Evolutionary conservation across 2,797 vertebrate species (phyloP).

Genomic region (Enteromius anoplus): DNA sequence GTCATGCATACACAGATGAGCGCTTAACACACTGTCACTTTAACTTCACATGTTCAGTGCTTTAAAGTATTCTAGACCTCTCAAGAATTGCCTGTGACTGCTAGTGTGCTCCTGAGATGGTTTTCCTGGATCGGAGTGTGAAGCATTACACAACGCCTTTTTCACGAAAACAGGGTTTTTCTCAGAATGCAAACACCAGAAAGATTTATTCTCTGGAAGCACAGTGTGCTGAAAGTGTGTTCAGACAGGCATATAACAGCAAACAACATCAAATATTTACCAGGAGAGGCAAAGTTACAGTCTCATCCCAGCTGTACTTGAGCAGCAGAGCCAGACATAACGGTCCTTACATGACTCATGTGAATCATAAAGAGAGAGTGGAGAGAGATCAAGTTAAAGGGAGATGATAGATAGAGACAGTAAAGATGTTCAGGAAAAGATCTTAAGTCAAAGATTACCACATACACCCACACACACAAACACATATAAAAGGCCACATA

Average conservation of each 20-base stretch:
- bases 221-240: conserved; percentile 2
- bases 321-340: conserved; percentile 15
- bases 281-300: neutral
- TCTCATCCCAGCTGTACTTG: conserved; percentile 24
- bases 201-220: conserved; percentile 12
- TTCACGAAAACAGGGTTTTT: neutral
- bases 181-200: neutral
- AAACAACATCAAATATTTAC: conserved; percentile 27
- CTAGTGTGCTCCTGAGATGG: neutral
- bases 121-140: neutral
- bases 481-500: neutral
- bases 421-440: conserved; percentile 16
- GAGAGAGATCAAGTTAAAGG: conserved; percentile 3
- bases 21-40: conserved; percentile 35
- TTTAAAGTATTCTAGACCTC: conserved; percentile 8
- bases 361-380: conserved; percentile 2
- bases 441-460: conserved; percentile 1
- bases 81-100: neutral
- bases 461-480: neutral
- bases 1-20: conserved; percentile 22
- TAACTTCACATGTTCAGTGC: conserved; percentile 3
- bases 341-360: neutral
- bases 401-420: conserved; percentile 7
- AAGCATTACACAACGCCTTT: neutral
- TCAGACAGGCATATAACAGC: conserved; percentile 15